Evolutionary conservation across 2,888 invertebrate genomes (phyloP).

Genomic region (Trachelus troglodyta): DNA sequence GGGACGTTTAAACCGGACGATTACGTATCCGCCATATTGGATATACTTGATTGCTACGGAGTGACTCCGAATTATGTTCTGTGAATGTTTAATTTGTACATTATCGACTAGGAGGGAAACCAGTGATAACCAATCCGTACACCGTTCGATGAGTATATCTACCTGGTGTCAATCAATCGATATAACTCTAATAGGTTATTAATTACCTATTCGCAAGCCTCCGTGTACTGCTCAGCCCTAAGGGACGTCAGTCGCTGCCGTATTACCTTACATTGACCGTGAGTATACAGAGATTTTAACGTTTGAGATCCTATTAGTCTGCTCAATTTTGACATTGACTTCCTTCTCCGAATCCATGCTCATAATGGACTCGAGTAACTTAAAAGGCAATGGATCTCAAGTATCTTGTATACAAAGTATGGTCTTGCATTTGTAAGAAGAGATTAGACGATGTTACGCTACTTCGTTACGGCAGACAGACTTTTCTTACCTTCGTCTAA

Average conservation of each 20-base stretch:
- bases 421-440: background rate
- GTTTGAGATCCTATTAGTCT: background rate
- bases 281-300: constrained; percentile 4
- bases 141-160: background rate
- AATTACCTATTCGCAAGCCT: constrained; percentile 7
- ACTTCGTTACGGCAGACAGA: background rate
- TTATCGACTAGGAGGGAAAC: background rate
- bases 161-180: constrained; percentile 14
- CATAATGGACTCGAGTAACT: background rate
- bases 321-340: background rate
- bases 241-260: constrained; percentile 8
- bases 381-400: background rate
- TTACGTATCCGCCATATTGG: background rate
- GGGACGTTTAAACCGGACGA: background rate
- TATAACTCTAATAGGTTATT: constrained; percentile 16
- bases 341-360: background rate
- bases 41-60: background rate
- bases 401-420: background rate
- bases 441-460: background rate
- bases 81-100: background rate
- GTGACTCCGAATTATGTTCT: no score
- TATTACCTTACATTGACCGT: background rate
- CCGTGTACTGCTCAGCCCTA: background rate
- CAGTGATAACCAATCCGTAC: background rate
- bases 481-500: background rate